phyloP scores from a whole-genome alignment of 2,888 invertebrate species.

The Parasteatoda lunata region DNA sequence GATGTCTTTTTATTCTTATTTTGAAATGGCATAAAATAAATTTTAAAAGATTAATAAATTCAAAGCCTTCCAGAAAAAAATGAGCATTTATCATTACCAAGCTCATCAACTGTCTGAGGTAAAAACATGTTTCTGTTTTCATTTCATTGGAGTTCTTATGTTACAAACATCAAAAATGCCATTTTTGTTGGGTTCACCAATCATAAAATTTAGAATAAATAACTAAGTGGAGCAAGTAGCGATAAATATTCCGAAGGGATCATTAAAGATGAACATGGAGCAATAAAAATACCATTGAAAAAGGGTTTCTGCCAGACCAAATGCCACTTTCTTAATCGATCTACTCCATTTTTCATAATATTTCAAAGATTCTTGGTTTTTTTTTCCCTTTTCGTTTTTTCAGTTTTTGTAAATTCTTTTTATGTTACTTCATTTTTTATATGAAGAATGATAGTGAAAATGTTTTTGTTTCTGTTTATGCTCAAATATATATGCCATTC shows the following conservation, averaged over 20 bases:
- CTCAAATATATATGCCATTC: background rate
- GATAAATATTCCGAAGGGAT: background rate
- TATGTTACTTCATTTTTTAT: background rate
- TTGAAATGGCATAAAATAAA: too few relatives aligned
- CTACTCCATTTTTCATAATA: slow-evolving; percentile 45
- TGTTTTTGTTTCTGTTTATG: background rate
- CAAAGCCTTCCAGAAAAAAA: too few relatives aligned
- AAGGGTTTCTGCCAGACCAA: background rate
- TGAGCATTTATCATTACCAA: too few relatives aligned
- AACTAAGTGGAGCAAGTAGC: background rate
- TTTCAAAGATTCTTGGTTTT: background rate
- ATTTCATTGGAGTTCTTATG: background rate
- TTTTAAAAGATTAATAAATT: too few relatives aligned
- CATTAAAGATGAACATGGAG: slow-evolving; percentile 14
- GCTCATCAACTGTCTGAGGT: too few relatives aligned
- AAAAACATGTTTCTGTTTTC: too few relatives aligned
- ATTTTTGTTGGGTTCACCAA: background rate
- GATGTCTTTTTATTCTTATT: too few relatives aligned
- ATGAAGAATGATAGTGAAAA: background rate
- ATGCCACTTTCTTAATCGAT: slow-evolving; percentile 1
- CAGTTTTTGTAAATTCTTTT: background rate
- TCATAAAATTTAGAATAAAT: slow-evolving; percentile 33
- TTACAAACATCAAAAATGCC: slow-evolving; percentile 1
- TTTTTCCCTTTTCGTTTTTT: background rate
- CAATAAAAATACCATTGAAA: slow-evolving; percentile 11